Conservation (phyloP, 2,113 vertebrate genomes). For the Naja naja region DNA sequence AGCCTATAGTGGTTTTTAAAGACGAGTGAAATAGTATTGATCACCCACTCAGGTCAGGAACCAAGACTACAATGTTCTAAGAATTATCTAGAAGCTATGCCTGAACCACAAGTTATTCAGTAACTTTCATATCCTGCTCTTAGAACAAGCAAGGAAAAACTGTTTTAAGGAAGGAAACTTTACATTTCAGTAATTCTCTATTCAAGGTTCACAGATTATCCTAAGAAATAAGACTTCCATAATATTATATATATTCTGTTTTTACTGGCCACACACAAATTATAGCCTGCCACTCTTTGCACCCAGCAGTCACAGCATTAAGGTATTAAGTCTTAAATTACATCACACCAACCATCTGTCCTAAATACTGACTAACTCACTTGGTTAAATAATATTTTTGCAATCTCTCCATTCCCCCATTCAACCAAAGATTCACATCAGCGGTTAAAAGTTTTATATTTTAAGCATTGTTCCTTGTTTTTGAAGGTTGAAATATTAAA, state of each 20-base stretch:
- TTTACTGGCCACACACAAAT: not conserved
- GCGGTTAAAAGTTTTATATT: not conserved
- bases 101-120: not conserved
- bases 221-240: not conserved
- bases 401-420: not conserved
- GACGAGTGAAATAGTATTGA: not conserved
- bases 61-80: not conserved
- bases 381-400: not conserved
- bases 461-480: not conserved
- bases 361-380: not conserved
- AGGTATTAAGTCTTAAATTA: not conserved
- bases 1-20: not conserved
- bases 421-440: not conserved
- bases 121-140: not conserved
- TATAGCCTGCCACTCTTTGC: not conserved
- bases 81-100: not conserved
- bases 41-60: not conserved
- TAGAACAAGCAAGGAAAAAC: not conserved
- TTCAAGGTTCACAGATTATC: not conserved
- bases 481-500: not conserved
- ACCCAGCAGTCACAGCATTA: not conserved
- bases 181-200: not conserved
- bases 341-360: not conserved
- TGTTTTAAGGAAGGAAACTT: not conserved
- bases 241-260: not conserved